Base-by-base conservation (phyloP, 35 echinoderm and acorn worm species). In the Eucidaris tribuloides region DNA sequence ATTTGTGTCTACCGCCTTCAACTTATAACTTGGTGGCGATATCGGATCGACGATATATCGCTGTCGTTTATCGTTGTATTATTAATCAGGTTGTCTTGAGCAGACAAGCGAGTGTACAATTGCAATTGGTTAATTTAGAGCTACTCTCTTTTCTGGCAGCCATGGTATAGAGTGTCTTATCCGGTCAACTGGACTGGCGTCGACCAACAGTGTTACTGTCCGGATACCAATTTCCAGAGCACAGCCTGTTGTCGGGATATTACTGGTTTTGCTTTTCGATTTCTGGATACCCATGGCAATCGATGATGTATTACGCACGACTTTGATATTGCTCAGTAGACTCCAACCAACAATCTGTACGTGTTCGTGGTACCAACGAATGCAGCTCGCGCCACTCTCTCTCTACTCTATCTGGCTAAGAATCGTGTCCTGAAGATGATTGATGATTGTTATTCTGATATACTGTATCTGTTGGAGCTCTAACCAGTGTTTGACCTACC, bases 371-470 rank as follows among this genome's bases (percentile, higher is more conserved):
- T 6, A 43, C n/a, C 28, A 2, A 65, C 80, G 18, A 64, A 65
- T 5, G 27, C 31, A 58, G 37, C 54, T 7, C 17, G 41, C 33
- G 29, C 80, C 15, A 4, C 5, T 23, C 46, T 49, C 27, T 61
- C 58, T n/a, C 11, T 61, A n/a, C 58, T 27, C 58, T 27, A 27
- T 18, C 22, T 61, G 0, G 66, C 41, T 33, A 60, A 76, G 29
- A 11, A 89, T 23, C 59, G 55, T 25, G 29, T 46, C 17, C 81
- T 83, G 43, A 83, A 42, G 43, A 83, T 83, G 81, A 44, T 83
- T n/a, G 28, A 19, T 83, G 4, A 62, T 83, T 14, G 81, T 83
- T 19, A 68, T 83, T 4, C 25, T 68, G 19, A 70, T 61, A 9
- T 83, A 62, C 36, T 25, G 64, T 25, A 45, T 83, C 33, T 65